Evolutionary conservation across 1,140 invertebrate species (phyloP).

Genomic region (Hyposmocoma kahamanoa): DNA sequence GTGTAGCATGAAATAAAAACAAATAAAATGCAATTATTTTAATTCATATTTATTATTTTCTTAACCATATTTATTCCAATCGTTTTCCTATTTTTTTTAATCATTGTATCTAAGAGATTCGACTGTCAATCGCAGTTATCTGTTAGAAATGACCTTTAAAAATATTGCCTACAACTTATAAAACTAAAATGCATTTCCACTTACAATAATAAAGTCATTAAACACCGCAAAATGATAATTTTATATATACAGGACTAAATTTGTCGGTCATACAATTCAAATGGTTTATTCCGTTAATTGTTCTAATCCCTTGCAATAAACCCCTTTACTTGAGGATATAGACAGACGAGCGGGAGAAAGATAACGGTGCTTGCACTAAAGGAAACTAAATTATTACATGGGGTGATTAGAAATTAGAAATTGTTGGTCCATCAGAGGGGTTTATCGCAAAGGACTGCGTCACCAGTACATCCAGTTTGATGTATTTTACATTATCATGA

Average conservation of each 20-base stretch:
- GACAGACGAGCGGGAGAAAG: slow-evolving; percentile 27
- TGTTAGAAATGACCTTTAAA: slow-evolving; percentile 67
- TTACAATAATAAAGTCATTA: slow-evolving; percentile 60
- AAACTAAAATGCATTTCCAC: slow-evolving; percentile 72
- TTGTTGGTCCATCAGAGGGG: slow-evolving; percentile 30
- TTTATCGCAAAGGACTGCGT: slow-evolving; percentile 42
- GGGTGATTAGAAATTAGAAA: slow-evolving; percentile 22
- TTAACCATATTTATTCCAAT: slow-evolving; percentile 72
- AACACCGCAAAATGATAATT: slow-evolving; percentile 62
- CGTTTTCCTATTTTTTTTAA: slow-evolving; percentile 68
- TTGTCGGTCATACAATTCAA: slow-evolving; percentile 54
- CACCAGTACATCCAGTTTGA: slow-evolving; percentile 51
- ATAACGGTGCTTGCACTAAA: slow-evolving; percentile 13
- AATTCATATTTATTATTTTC: slow-evolving; percentile 71
- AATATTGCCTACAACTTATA: slow-evolving; percentile 72
- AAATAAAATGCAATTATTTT: slow-evolving; percentile 41
- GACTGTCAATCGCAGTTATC: slow-evolving; percentile 58
- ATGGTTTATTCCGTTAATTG: slow-evolving; percentile 47
- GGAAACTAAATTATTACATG: slow-evolving; percentile 16
- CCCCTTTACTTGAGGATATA: slow-evolving; percentile 30
- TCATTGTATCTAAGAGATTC: slow-evolving; percentile 71
- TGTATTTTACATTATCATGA: slow-evolving; percentile 64
- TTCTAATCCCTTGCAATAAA: slow-evolving; percentile 39
- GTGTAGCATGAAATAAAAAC: not conserved
- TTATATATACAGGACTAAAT: slow-evolving; percentile 66